A percentile compares a stretch with the other conserved stretches of the same genome.
Conservation (phyloP, 1,140 invertebrate species). For the Camponotus vicinus region DNA sequence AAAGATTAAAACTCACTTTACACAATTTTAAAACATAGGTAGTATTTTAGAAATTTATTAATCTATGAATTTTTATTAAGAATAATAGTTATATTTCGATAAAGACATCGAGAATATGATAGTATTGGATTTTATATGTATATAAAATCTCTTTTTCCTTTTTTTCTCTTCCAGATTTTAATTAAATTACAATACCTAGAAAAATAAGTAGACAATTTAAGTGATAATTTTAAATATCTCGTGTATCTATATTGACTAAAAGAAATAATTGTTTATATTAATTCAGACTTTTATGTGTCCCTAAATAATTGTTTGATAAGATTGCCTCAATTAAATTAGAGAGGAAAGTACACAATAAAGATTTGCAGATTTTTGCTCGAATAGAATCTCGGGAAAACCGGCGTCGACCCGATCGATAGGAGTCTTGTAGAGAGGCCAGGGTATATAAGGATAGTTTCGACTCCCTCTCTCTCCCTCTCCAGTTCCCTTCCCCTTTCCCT, state of each 20-base stretch:
- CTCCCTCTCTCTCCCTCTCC: not conserved
- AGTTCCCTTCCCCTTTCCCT: not conserved
- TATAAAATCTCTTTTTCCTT: too few species aligned
- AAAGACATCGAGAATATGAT: too few species aligned
- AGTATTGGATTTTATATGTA: too few species aligned
- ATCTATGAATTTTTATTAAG: too few species aligned
- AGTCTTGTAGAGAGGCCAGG: conserved; percentile 48
- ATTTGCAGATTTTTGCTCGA: conserved; percentile 60
- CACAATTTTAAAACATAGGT: too few species aligned
- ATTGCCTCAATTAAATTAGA: not conserved
- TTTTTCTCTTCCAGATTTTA: too few species aligned
- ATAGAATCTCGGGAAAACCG: conserved; percentile 69
- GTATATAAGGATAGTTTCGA: conserved; percentile 69
- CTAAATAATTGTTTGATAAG: too few species aligned
- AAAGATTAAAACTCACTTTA: not conserved
- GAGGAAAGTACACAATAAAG: not conserved
- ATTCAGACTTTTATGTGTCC: too few species aligned
- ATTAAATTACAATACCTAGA: too few species aligned
- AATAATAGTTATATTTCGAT: too few species aligned
- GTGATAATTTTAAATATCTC: not conserved
- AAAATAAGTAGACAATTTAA: too few species aligned
- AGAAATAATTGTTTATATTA: not conserved
- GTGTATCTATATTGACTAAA: not conserved
- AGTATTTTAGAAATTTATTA: too few species aligned
- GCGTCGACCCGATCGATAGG: conserved; percentile 65